phyloP scores from a whole-genome alignment of 1,140 invertebrate species.

The Caenorhabditis elegans region WBcel235 BX284603.4:7941001-7941500 shows the following conservation, averaged over 20 bases:
- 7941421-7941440: slow-evolving; percentile 33
- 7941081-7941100: not conserved
- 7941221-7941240: slow-evolving; percentile 38
- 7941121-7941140: not conserved
- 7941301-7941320: not conserved
- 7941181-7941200: not conserved
- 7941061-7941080: no score
- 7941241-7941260: not conserved
- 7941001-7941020: no score
- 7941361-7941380: not conserved
- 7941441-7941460: slow-evolving; percentile 26
- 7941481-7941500: slow-evolving; percentile 40
- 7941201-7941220: slow-evolving; percentile 34
- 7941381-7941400: no score
- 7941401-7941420: not conserved
- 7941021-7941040: not conserved
- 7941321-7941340: slow-evolving; percentile 20
- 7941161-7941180: not conserved
- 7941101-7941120: not conserved
- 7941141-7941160: not conserved
- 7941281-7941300: slow-evolving; percentile 54
- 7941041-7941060: not conserved
- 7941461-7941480: slow-evolving; percentile 39
- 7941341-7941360: not conserved
- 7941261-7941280: slow-evolving; percentile 45